Evolutionary conservation across 2,888 invertebrate species (phyloP).

Genomic region (Coenonympha glycerion): DNA sequence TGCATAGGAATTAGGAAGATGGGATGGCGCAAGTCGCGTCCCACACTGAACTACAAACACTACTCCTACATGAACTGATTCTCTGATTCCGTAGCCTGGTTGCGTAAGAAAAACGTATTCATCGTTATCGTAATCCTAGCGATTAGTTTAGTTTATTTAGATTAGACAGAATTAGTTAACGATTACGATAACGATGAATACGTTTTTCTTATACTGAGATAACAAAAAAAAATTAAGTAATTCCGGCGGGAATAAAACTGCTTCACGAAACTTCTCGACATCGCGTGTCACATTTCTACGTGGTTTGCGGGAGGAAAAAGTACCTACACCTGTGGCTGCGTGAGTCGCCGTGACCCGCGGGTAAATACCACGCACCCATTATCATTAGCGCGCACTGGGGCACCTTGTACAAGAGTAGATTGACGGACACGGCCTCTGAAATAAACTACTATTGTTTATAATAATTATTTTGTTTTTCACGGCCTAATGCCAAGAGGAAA

Average conservation of each 20-base stretch:
- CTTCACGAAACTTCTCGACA: background rate
- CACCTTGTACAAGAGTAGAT: slow-evolving; percentile 8
- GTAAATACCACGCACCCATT: slow-evolving; percentile 2
- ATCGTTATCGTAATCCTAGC: no score
- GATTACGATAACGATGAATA: no score
- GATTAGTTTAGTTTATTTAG: no score
- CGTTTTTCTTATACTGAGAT: no score
- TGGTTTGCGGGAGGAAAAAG: no score
- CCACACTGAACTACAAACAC: no score
- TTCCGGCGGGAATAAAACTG: background rate
- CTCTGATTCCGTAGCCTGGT: no score
- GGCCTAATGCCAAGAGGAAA: background rate
- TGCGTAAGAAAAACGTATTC: no score
- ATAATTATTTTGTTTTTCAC: background rate
- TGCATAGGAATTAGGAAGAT: no score
- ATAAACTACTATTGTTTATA: background rate
- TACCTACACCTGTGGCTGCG: slow-evolving; percentile 4
- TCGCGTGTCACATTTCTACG: slow-evolving; percentile 1
- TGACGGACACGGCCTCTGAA: background rate
- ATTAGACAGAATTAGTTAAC: no score
- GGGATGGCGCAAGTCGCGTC: no score
- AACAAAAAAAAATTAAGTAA: background rate
- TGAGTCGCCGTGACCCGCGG: background rate
- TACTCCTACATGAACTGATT: no score
- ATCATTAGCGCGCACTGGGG: background rate